A percentile compares a stretch with the other conserved stretches of the same genome.
phyloP scores from a whole-genome alignment of 2,113 vertebrate species.

The Phalacrocorax aristotelis region DNA sequence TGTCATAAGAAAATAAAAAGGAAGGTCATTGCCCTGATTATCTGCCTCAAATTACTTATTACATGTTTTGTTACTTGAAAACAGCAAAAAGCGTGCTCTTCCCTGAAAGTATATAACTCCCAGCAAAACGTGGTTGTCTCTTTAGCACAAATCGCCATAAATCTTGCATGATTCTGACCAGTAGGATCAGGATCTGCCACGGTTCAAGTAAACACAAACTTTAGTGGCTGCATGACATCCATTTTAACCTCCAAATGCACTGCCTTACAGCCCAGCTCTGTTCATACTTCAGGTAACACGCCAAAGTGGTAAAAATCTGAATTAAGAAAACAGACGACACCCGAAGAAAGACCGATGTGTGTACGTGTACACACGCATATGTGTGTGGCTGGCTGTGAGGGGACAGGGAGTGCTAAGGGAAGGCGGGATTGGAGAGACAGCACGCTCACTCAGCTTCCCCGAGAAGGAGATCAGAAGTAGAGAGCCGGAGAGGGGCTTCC shows the following conservation, averaged over 20 bases:
- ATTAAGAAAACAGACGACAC: not conserved
- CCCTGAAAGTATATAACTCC: not conserved
- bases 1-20: not conserved
- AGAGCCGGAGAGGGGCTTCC: conserved; percentile 76
- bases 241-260: not conserved
- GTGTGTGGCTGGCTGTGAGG: not conserved
- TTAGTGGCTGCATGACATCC: not conserved
- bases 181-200: not conserved
- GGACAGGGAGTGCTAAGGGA: not conserved
- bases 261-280: not conserved
- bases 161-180: not conserved
- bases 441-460: conserved; percentile 49
- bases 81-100: not conserved
- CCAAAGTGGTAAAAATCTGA: not conserved
- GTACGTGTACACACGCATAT: accelerated
- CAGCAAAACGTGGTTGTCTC: not conserved
- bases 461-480: conserved; percentile 69
- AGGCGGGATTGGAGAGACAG: not conserved
- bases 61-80: not conserved
- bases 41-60: not conserved
- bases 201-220: not conserved
- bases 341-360: not conserved
- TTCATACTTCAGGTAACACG: not conserved
- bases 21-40: not conserved
- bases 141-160: not conserved